Base-by-base conservation (phyloP, 2,113 vertebrate species). In the Papio anubis region DNA sequence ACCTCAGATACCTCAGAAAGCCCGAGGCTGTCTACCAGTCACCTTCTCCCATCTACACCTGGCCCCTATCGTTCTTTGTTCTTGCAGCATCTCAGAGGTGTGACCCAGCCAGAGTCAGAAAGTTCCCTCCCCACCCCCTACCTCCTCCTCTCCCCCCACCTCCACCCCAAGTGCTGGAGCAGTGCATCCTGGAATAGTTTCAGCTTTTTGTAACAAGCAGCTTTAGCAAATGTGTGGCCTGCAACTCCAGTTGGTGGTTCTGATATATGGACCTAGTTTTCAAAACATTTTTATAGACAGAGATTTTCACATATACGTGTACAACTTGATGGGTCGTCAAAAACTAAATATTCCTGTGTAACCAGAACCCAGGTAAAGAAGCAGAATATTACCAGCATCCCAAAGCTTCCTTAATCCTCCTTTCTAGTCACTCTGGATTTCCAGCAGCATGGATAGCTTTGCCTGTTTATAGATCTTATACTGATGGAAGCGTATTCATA, bases 101-200 rank as follows among this genome's bases (percentile, higher is more conserved):
- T 35, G 1, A 17, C 82, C 66, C 14, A 35, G 50, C 40, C 23
- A 4, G 8, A 25, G 73, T 59, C 6, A 73, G 25, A 72, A 73
- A 35, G 38, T 78, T 40, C 11, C 70, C 52, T 61, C 48, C 45
- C 1, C 16, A n/a, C 1, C 8, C 1, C 11, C 18, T 20, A 23
- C 5, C 6, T 73, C 50, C 32, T 40, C 50, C 11, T 5, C 0
- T 16, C 30, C 30, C 30, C 30, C 17, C 0, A 9, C 14, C 0
- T 18, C 17, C 2, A 21, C 20, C 13, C 13, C 21, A 25, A 12
- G 18, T 57, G 35, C 52, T n/a, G 32, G 17, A 10, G 8, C 30
- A 5, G 38, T 59, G 30, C 48, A 90, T 89, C 45, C 55, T 72
- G 7, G 18, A 92, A 61, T n/a, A 40, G 14, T 35, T 93, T 82